Percentiles rank a stretch among this genome's conserved stretches.
These are phyloP conservation scores for Spea bombifrons DNA, from an alignment of 2,113 vertebrate species.

Conservation along the genomic window DNA sequence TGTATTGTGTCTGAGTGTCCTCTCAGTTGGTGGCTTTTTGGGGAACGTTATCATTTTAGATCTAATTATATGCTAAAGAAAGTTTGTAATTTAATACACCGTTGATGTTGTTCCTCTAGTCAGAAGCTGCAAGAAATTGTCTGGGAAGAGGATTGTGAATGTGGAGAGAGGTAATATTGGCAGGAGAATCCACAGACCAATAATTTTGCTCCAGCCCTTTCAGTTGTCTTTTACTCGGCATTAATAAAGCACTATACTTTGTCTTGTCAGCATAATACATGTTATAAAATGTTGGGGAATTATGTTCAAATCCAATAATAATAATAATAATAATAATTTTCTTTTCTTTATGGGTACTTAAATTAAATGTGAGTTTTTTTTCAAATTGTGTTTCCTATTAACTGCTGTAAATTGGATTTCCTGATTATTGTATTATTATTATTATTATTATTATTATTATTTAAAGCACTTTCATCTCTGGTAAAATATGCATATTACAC, in stretches of 20 bases:
- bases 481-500: too few relatives aligned
- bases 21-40: slow-evolving; percentile 40
- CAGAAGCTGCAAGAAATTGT: background rate
- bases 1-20: slow-evolving; percentile 37
- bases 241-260: background rate
- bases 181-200: background rate
- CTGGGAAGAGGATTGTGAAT: background rate
- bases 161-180: slow-evolving; percentile 2
- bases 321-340: background rate
- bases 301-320: background rate
- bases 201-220: slow-evolving; percentile 22
- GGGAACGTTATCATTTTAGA: slow-evolving; percentile 39
- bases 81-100: slow-evolving; percentile 19
- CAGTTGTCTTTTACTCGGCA: background rate
- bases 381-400: too few relatives aligned
- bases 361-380: too few relatives aligned
- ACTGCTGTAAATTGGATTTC: too few relatives aligned
- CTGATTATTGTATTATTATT: too few relatives aligned
- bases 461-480: too few relatives aligned
- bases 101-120: background rate
- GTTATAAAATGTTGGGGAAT: too few relatives aligned
- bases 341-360: background rate
- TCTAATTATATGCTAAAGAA: slow-evolving; percentile 31
- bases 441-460: too few relatives aligned
- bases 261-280: background rate